Conservation (phyloP, 2,113 vertebrate genomes). For the Passerina amoena region DNA sequence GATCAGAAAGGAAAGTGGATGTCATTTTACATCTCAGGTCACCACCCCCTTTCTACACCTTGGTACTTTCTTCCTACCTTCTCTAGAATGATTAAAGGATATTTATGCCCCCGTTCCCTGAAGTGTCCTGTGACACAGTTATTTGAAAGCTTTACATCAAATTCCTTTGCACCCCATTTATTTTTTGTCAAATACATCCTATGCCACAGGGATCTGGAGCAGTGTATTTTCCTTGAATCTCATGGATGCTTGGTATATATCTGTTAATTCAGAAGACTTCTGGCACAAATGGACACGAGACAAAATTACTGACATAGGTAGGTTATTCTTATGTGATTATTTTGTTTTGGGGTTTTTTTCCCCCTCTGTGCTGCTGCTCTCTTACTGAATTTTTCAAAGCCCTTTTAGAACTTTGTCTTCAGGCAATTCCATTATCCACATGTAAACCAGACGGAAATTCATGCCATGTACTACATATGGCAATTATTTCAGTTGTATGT, state of each 20-base stretch:
- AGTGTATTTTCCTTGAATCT: slow-evolving; percentile 74
- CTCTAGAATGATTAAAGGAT: neutral
- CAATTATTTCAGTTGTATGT: neutral
- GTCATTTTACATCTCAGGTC: neutral
- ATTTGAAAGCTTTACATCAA: neutral
- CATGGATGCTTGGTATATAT: slow-evolving; percentile 72
- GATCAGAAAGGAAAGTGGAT: neutral
- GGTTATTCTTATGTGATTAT: neutral
- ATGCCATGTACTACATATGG: neutral
- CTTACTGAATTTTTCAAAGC: neutral
- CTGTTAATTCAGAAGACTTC: slow-evolving; percentile 65
- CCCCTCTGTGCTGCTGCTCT: neutral
- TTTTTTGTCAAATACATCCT: neutral
- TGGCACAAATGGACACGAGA: slow-evolving; percentile 72
- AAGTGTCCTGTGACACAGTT: neutral
- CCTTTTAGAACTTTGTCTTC: neutral
- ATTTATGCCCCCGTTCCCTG: neutral
- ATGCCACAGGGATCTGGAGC: slow-evolving; percentile 69
- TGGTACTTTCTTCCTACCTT: neutral
- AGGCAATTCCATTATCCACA: neutral
- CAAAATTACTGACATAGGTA: slow-evolving; percentile 55
- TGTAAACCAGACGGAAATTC: neutral
- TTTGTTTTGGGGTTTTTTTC: neutral
- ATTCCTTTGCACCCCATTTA: neutral
- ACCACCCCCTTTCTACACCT: neutral